Evolutionary conservation across 2,888 invertebrate species (phyloP), one percentile per base, ranked within the genome.

Genomic region (Boloria euphrosyne): DNA sequence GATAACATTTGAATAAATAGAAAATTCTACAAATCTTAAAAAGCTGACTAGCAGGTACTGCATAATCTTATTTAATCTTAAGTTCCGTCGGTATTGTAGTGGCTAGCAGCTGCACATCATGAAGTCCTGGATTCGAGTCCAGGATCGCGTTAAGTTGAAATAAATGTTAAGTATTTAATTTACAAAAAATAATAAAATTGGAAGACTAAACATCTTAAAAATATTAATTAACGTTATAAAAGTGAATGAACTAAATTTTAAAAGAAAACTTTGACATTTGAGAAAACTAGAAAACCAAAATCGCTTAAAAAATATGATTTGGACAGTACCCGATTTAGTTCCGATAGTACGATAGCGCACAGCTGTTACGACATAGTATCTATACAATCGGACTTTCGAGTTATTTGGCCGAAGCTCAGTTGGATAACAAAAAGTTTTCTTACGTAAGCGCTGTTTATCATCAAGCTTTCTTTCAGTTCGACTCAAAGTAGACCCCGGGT

Each of bases 351-450:
- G 79, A 85, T 85, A 83, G 77, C 73, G 78, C 77, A 82, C 79
- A 78, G 73, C 63, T 54, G 81, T 89, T 89, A 89, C 85, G 87
- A 87, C 86, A 89, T 76, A 64, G 47, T 66, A 55, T 73, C 77
- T 89, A 89, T 89, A 87, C 76, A 76, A 89, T 89, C 86, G 73
- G 74, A 80, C 82, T 84, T 83, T 83, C 82, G 79, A 87, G 88
- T 87, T 85, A 86, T 83, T 84, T 80, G 82, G 84, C 83, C 83
- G 87, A 82, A 84, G 83, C 73, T 77, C 76, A 73, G 78, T 82
- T 79, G 78, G 78, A 80, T 79, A 80, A 83, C 82, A 80, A 85
- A 84, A 85, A 82, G 72, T 78, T 73, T 65, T 72, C 78, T 90
- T 90, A 84, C 85, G 84, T 84, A 89, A 90, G 80, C 74, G 46